phyloP scores from a whole-genome alignment of 2,797 vertebrate genomes.

The Melopsittacus undulatus region DNA sequence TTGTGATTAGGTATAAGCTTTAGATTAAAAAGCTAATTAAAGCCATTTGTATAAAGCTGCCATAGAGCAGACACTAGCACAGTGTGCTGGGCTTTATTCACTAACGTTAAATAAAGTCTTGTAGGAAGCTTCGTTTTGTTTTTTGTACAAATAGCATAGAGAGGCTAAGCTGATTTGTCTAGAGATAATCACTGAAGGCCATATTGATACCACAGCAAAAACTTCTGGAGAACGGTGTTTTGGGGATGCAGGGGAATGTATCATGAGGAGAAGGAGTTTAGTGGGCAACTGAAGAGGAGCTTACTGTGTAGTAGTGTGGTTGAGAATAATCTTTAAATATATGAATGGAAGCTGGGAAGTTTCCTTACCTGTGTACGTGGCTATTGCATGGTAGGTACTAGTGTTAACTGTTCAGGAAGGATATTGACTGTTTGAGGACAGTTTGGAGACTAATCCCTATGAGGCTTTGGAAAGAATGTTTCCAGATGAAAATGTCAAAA shows the following conservation, averaged over 20 bases:
- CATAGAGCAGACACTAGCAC: neutral
- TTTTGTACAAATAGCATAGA: neutral
- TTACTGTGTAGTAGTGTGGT: neutral
- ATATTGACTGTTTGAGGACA: neutral
- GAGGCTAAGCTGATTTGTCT: neutral
- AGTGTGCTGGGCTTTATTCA: neutral
- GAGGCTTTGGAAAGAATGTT: neutral
- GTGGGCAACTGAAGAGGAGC: neutral
- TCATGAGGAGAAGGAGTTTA: neutral
- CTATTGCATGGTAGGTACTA: neutral
- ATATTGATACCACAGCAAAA: neutral
- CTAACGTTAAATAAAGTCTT: neutral
- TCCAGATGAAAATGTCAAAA: neutral
- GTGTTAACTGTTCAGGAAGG: neutral
- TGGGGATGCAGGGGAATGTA: neutral
- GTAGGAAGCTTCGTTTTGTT: neutral
- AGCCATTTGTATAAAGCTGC: neutral
- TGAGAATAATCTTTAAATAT: neutral
- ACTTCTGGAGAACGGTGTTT: neutral
- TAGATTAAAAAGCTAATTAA: slow-evolving; percentile 18
- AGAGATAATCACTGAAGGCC: neutral
- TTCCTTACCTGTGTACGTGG: neutral
- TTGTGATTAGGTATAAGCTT: neutral
- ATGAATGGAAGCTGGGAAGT: neutral
- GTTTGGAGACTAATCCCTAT: neutral